Evolutionary conservation across 2,113 vertebrate genomes (phyloP), one percentile per base, ranked within the genome.

Genomic region (Bambusicola thoracicus): DNA sequence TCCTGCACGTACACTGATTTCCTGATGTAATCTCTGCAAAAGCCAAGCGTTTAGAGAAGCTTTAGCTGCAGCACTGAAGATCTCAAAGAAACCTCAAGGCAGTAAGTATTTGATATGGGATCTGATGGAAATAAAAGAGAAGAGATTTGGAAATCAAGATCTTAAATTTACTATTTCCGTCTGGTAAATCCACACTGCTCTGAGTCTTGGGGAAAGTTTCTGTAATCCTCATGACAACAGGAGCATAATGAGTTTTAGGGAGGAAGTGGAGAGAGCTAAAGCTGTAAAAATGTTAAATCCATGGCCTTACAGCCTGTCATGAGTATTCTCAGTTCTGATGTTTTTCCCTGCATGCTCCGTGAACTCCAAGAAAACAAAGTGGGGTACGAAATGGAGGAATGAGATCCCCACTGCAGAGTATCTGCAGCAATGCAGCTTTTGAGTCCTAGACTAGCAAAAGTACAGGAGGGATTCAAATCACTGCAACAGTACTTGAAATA

Each of bases 81-180:
- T 22, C 59, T 69, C n/a, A 78, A 44, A 90, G 55, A 87, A 62
- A 17, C 65, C 29, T 70, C 74, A 89, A 24, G 20, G 5, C 70
- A 75, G 32, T 49, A 69, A 86, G 48, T 8, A 58, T 66, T 88
- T 86, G 44, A 34, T 53, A 79, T 32, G 53, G 17, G 2, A 30
- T 48, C 44, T 89, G 69, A 85, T 38, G 38, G 40, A 73, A 53
- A 77, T 30, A 94, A 62, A 13, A 85, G 62, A 8, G 44, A 90
- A 79, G 41, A 72, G n/a, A 73, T 61, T 85, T 86, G 55, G 53
- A 87, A 87, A 89, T 29, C 20, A 40, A 0, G 1, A 80, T 84
- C 83, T 83, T 56, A 67, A 86, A 86, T 76, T 56, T 76, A 58
- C 49, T 94, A 41, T 67, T 94, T 96, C 88, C 88, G 72, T 25